Conservation (phyloP, 1,140 invertebrate genomes). For the Drosophila leontia region DNA sequence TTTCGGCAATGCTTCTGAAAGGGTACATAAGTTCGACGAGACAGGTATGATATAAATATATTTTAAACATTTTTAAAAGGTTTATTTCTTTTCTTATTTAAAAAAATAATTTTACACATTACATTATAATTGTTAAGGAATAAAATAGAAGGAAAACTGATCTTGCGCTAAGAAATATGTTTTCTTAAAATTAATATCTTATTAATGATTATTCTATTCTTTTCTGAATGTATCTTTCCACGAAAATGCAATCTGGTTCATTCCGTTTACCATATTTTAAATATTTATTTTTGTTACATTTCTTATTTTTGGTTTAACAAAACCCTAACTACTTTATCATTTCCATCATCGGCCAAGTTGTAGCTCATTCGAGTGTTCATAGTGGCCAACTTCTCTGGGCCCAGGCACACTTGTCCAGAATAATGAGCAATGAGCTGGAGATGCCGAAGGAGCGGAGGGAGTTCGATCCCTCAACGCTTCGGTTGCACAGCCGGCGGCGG, state of each 20-base stretch:
- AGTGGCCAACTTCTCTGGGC: conserved; percentile 9
- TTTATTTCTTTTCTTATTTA: background rate
- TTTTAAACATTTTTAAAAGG: background rate
- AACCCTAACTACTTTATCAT: no score
- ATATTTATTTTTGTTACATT: background rate
- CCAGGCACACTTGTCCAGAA: conserved; percentile 40
- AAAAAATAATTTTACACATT: background rate
- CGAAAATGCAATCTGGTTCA: fast-evolving
- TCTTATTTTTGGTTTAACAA: background rate
- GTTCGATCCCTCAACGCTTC: conserved; percentile 25
- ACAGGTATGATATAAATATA: no score
- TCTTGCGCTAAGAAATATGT: background rate
- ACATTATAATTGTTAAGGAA: background rate
- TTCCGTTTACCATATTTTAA: no score
- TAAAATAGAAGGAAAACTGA: background rate
- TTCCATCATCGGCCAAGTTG: conserved; percentile 14
- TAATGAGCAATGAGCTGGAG: conserved; percentile 33
- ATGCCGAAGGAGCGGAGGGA: conserved; percentile 3
- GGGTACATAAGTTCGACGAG: no score
- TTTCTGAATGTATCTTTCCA: background rate
- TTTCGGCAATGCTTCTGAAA: background rate
- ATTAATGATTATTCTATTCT: fast-evolving
- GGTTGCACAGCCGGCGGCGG: conserved; percentile 33
- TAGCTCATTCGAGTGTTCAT: conserved; percentile 28
- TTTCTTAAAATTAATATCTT: background rate